phyloP scores from a whole-genome alignment of 2,113 vertebrate genomes.

The Dipodomys merriami region DNA sequence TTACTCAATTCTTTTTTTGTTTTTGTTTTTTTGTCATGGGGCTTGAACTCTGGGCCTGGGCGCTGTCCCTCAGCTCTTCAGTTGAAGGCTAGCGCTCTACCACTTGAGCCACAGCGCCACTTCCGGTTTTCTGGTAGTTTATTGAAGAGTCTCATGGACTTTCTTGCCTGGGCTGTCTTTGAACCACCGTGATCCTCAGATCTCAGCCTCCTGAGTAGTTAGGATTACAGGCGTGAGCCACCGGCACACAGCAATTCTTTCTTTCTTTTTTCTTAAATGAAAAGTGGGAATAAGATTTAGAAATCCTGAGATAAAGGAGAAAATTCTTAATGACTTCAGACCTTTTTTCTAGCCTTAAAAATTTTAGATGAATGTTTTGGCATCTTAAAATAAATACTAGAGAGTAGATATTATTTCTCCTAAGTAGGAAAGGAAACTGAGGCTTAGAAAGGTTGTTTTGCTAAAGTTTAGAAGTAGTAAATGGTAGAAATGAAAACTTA shows the following conservation, averaged over 20 bases:
- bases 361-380: slow-evolving; percentile 5
- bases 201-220: no score
- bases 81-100: no score
- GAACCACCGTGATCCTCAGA: no score
- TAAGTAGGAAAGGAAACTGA: not conserved
- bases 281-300: slow-evolving; percentile 50
- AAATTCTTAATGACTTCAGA: slow-evolving; percentile 11
- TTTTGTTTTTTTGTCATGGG: no score
- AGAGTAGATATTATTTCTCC: not conserved
- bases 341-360: not conserved
- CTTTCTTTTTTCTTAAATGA: not conserved
- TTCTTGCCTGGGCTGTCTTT: no score
- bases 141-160: no score
- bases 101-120: no score
- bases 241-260: no score
- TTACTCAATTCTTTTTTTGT: not conserved
- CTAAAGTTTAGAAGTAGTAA: not conserved
- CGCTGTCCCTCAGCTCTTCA: no score
- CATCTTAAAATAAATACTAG: slow-evolving; percentile 14
- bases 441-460: not conserved
- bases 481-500: not conserved
- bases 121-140: no score
- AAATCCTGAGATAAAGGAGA: slow-evolving; percentile 18
- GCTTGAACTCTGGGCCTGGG: no score
- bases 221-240: no score